Conservation (phyloP, 2,888 invertebrate species). For the Notocelia uddmanniana region DNA sequence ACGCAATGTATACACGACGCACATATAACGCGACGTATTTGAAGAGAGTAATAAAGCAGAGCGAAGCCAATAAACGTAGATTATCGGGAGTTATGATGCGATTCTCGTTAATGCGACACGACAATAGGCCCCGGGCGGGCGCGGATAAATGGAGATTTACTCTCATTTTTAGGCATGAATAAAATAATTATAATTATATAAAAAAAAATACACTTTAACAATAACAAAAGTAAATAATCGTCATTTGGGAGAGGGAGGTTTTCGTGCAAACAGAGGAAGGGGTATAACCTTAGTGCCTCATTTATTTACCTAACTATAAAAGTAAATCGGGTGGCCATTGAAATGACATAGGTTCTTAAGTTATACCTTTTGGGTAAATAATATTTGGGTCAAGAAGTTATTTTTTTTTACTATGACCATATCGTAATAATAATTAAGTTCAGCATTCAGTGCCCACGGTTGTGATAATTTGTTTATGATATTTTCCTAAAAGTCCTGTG, state of each 20-base stretch:
- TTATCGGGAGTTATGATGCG: slow-evolving; percentile 85
- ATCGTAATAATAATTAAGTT: too few relatives aligned
- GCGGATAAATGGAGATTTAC: slow-evolving; percentile 51
- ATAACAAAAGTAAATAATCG: too few relatives aligned
- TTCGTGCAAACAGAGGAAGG: not conserved
- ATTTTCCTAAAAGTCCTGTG: not conserved
- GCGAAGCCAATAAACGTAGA: slow-evolving; percentile 84
- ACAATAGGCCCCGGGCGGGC: slow-evolving; percentile 75
- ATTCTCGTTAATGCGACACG: slow-evolving; percentile 81
- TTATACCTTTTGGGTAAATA: too few relatives aligned
- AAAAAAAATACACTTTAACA: not conserved
- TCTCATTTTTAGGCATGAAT: slow-evolving; percentile 34
- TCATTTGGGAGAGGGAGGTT: not conserved
- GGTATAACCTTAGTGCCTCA: too few relatives aligned
- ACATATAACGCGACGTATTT: slow-evolving; percentile 49
- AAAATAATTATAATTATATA: not conserved
- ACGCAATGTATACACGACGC: slow-evolving; percentile 17
- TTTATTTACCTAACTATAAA: too few relatives aligned
- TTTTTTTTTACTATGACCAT: too few relatives aligned
- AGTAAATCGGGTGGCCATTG: too few relatives aligned
- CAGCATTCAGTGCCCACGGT: too few relatives aligned
- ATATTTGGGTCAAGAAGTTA: too few relatives aligned
- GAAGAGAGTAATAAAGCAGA: slow-evolving; percentile 69
- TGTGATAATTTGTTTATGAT: too few relatives aligned
- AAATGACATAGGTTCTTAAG: too few relatives aligned